A percentile compares a stretch with the other conserved stretches of the same genome.
These are phyloP conservation scores for Scolopax bukidnonensis DNA, from an alignment of 2,797 vertebrate genomes.

Conservation along the genomic window DNA sequence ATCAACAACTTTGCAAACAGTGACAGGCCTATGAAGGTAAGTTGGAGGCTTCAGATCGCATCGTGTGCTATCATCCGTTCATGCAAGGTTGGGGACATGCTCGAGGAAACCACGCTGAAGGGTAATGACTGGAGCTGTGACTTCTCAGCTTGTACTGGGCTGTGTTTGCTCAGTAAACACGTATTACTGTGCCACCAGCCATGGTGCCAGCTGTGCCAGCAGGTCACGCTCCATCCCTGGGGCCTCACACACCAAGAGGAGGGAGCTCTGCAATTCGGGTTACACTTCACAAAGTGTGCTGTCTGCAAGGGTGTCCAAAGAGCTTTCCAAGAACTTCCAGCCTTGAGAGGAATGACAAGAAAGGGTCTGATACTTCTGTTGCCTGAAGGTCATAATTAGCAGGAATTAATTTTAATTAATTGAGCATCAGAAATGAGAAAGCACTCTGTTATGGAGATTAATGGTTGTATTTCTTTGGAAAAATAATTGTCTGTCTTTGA, in stretches of 20 bases:
- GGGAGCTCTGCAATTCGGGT: neutral
- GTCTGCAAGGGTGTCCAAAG: neutral
- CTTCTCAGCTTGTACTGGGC: neutral
- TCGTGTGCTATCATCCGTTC: neutral
- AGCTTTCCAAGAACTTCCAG: neutral
- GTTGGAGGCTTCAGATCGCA: neutral
- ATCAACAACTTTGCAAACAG: slow-evolving; percentile 99
- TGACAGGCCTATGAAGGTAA: slow-evolving; percentile 96
- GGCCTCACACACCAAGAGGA: accelerated
- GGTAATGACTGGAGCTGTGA: neutral
- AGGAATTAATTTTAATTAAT: neutral
- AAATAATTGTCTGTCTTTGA: neutral
- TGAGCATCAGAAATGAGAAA: neutral
- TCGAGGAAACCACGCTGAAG: neutral
- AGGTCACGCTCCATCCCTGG: neutral
- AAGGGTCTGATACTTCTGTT: neutral
- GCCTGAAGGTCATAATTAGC: neutral
- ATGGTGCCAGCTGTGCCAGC: neutral
- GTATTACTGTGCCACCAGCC: neutral
- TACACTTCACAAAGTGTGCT: neutral
- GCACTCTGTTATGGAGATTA: neutral
- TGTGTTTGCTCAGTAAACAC: neutral
- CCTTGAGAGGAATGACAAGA: neutral
- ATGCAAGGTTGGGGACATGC: neutral
- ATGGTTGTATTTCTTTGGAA: neutral